These are phyloP conservation scores for Eristalis arbustorum DNA, from an alignment of 2,888 invertebrate genomes.

Conservation along the genomic window DNA sequence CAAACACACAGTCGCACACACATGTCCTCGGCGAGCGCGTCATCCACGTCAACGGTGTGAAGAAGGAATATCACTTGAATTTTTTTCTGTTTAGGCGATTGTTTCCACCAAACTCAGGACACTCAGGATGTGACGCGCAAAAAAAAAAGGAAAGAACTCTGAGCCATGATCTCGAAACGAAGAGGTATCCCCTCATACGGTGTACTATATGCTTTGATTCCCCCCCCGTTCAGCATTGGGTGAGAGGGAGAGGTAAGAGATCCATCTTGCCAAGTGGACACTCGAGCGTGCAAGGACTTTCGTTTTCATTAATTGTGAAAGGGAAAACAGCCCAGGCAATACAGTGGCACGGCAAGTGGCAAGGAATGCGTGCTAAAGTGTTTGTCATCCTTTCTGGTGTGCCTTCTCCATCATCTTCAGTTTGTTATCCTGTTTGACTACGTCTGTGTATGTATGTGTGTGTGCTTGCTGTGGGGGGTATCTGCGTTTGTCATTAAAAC, in stretches of 20 bases:
- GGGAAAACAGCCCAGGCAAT: slow-evolving; percentile 44
- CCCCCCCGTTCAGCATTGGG: background rate
- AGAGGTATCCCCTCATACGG: background rate
- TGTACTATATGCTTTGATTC: background rate
- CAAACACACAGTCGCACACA: background rate
- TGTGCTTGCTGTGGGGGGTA: slow-evolving; percentile 9
- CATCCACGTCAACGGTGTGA: slow-evolving; percentile 43
- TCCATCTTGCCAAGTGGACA: slow-evolving; percentile 62
- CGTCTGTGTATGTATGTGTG: background rate
- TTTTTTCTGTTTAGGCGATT: background rate
- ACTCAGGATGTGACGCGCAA: slow-evolving; percentile 8
- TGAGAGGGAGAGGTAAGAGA: slow-evolving; percentile 3
- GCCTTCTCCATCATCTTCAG: slow-evolving; percentile 8
- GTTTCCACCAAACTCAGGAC: slow-evolving; percentile 5
- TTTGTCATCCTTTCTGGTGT: slow-evolving; percentile 42
- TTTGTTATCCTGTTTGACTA: background rate
- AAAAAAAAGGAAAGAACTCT: background rate
- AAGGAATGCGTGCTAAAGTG: slow-evolving; percentile 67
- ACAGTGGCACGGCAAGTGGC: slow-evolving; percentile 19
- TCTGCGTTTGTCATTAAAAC: slow-evolving; percentile 59
- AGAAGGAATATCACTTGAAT: slow-evolving; percentile 55
- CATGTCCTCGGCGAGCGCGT: slow-evolving; percentile 20
- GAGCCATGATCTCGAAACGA: slow-evolving; percentile 38
- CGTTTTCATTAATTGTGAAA: slow-evolving; percentile 68
- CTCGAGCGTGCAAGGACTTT: slow-evolving; percentile 64